A percentile compares a stretch with the other conserved stretches of the same genome.
These are phyloP conservation scores for Lasioglossum baleicum DNA, from an alignment of 1,140 invertebrate genomes.

Conservation along the genomic window DNA sequence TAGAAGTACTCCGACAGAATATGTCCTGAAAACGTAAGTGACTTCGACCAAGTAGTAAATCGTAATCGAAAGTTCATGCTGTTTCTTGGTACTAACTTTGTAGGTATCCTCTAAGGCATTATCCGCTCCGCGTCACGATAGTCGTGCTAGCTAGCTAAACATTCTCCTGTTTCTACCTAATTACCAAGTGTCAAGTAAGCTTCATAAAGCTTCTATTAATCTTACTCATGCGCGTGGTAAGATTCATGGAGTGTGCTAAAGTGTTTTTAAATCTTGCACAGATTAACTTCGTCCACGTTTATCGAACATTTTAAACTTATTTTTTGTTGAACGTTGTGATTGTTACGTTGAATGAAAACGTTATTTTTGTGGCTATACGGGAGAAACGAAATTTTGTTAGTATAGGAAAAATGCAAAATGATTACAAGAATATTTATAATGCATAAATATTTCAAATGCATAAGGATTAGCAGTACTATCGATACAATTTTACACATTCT, in stretches of 20 bases:
- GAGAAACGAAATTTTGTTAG: too few relatives aligned
- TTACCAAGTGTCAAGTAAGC: conserved; percentile 48
- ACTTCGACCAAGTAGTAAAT: conserved; percentile 48
- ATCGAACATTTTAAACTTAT: too few relatives aligned
- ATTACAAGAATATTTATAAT: too few relatives aligned
- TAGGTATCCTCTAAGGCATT: conserved; percentile 52
- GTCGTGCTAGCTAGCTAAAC: conserved; percentile 45
- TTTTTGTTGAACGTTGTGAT: too few relatives aligned
- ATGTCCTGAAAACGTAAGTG: conserved; percentile 36
- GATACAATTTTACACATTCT: too few relatives aligned
- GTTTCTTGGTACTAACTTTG: conserved; percentile 49
- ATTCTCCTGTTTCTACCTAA: conserved; percentile 58
- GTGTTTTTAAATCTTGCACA: not conserved
- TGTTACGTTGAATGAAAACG: too few relatives aligned
- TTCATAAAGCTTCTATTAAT: conserved; percentile 61
- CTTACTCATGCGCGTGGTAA: conserved; percentile 30
- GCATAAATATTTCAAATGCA: too few relatives aligned
- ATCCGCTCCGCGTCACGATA: conserved; percentile 14
- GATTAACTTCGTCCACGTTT: too few relatives aligned
- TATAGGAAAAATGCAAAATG: too few relatives aligned
- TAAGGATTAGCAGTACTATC: too few relatives aligned
- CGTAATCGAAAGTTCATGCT: conserved; percentile 56
- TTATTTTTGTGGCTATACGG: too few relatives aligned
- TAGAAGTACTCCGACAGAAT: not conserved
- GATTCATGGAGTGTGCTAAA: not conserved